These are phyloP conservation scores for Gymnoscopelus braueri DNA, from an alignment of 2,797 vertebrate species.

Conservation along the genomic window DNA sequence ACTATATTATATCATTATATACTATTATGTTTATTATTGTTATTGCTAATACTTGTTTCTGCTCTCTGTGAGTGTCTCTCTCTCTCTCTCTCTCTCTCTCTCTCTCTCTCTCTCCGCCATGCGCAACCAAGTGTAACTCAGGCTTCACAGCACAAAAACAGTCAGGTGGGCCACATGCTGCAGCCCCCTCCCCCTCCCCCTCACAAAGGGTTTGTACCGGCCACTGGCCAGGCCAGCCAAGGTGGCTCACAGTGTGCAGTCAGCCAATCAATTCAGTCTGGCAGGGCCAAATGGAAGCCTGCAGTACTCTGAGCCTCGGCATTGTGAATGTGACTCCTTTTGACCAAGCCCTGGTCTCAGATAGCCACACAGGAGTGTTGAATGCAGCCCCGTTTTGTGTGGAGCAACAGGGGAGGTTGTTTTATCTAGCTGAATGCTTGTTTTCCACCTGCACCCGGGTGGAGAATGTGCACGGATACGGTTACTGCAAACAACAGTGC, in stretches of 20 bases:
- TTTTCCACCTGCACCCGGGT: constrained; percentile 3
- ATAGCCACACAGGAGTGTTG: constrained; percentile 9
- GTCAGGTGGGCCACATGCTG: not conserved
- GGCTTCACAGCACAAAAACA: not conserved
- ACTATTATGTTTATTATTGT: too few relatives aligned
- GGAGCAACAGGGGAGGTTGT: constrained; percentile 22
- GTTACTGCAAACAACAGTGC: constrained; percentile 26
- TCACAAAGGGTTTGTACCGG: not conserved
- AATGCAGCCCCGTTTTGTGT: constrained; percentile 18
- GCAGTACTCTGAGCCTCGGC: constrained; percentile 16
- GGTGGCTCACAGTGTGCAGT: constrained; percentile 38
- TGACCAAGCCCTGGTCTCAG: constrained; percentile 32
- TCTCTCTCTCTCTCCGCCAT: too few relatives aligned
- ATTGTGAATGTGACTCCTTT: constrained; percentile 18
- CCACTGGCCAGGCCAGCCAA: constrained; percentile 35
- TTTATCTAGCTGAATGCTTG: constrained; percentile 23
- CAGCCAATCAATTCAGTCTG: constrained; percentile 21
- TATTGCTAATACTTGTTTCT: too few relatives aligned
- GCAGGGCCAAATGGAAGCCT: constrained; percentile 5
- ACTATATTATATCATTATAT: too few relatives aligned
- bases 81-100: too few relatives aligned
- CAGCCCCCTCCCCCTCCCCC: too few relatives aligned
- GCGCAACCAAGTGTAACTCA: too few relatives aligned
- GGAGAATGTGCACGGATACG: constrained; percentile 19
- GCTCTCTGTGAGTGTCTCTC: too few relatives aligned